phyloP scores from a whole-genome alignment of 2,797 vertebrate species.

The Orestias chungarensis region DNA sequence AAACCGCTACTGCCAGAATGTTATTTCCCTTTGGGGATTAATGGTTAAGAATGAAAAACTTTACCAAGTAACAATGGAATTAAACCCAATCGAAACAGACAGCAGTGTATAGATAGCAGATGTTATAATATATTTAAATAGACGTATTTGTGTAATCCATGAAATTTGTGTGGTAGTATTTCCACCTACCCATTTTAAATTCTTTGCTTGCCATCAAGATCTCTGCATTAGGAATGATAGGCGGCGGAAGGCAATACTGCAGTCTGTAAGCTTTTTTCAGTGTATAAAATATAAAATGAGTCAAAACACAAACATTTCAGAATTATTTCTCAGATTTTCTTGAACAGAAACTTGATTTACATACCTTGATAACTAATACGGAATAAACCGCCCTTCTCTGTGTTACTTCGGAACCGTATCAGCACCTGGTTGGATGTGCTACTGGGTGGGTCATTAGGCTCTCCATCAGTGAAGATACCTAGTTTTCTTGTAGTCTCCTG shows the following conservation, averaged over 20 bases:
- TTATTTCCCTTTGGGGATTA: slow-evolving; percentile 17
- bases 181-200: slow-evolving; percentile 91
- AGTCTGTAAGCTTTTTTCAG: slow-evolving; percentile 88
- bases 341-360: slow-evolving; percentile 6
- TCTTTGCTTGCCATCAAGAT: slow-evolving; percentile 94
- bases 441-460: slow-evolving; percentile 86
- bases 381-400: slow-evolving; percentile 91
- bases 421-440: slow-evolving; percentile 96
- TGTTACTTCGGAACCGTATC: slow-evolving; percentile 90
- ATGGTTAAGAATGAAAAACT: slow-evolving; percentile 13
- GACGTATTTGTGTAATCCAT: slow-evolving; percentile 11
- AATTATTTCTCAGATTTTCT: slow-evolving; percentile 1
- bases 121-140: too few relatives aligned
- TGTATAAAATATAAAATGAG: slow-evolving; percentile 32
- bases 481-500: slow-evolving; percentile 90
- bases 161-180: slow-evolving; percentile 23
- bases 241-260: slow-evolving; percentile 91
- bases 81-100: slow-evolving; percentile 3
- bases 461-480: slow-evolving; percentile 89
- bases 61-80: slow-evolving; percentile 9
- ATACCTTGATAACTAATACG: slow-evolving; percentile 89
- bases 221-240: slow-evolving; percentile 93
- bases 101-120: slow-evolving; percentile 5
- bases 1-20: slow-evolving; percentile 22
- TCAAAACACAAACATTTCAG: slow-evolving; percentile 18